A percentile compares a stretch with the other conserved stretches of the same genome.
Conservation (phyloP, 2,888 invertebrate species). For the Gnatocerus cornutus region DNA sequence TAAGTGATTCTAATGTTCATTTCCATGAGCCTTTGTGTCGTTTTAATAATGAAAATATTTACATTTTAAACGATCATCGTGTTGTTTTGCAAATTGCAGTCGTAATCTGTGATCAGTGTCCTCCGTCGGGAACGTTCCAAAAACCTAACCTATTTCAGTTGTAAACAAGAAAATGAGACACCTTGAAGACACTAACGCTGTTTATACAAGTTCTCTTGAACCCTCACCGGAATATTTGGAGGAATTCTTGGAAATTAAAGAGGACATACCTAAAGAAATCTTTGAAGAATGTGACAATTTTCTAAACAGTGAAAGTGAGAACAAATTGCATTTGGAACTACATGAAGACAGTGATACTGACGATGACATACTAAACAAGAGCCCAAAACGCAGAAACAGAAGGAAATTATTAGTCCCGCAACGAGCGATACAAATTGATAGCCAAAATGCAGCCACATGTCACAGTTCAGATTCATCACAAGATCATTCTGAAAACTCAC, state of each 20-base stretch:
- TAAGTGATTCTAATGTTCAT: too few relatives aligned
- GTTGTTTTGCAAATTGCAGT: too few relatives aligned
- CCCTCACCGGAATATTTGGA: constrained; percentile 60
- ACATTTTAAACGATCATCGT: too few relatives aligned
- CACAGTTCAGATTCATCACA: constrained; percentile 64
- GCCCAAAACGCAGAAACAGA: constrained; percentile 60
- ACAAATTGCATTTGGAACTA: constrained; percentile 52
- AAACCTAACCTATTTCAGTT: constrained; percentile 33
- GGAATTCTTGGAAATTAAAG: constrained; percentile 57
- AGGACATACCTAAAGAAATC: constrained; percentile 55
- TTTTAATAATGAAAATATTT: too few relatives aligned
- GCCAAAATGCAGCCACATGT: constrained; percentile 58
- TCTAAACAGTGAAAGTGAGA: constrained; percentile 56
- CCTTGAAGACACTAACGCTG: constrained; percentile 24
- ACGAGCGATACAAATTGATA: constrained; percentile 63
- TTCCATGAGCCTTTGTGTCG: too few relatives aligned
- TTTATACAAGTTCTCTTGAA: constrained; percentile 25
- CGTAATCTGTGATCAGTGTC: too few relatives aligned
- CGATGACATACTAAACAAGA: constrained; percentile 50
- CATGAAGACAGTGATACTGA: constrained; percentile 57
- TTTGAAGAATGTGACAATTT: constrained; percentile 53
- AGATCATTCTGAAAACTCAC: constrained; percentile 55
- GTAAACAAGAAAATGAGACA: constrained; percentile 38
- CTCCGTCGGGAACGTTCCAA: too few relatives aligned
- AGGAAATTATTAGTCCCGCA: constrained; percentile 66